Base-by-base conservation (phyloP, 23 tunicate genomes). In the Phallusia fumigata region DNA sequence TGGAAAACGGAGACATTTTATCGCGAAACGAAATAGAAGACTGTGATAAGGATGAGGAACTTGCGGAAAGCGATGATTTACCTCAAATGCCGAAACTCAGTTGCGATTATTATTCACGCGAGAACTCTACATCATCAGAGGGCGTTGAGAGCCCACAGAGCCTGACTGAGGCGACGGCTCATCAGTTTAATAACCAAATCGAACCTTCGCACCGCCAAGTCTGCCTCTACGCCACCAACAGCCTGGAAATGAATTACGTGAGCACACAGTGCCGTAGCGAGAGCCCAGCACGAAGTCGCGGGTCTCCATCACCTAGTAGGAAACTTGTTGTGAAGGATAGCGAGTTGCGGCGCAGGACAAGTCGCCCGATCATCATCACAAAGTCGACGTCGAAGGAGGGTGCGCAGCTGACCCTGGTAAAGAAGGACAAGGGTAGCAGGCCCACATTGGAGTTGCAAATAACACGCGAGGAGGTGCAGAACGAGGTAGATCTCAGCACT, bases 181-280 rank as follows among this genome's bases (percentile, higher is more conserved):
- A 11, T 13, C 28, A 22, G 69, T 58, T 58, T 58, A 58, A 16
- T 24, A 58, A 58, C 69, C 28, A 22, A 22, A 58, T 22, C 40
- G 76, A 69, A 6, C 52, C 26, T 22, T 34, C 34, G 1, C 33
- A 73, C 24, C 80, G 75, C 76, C 58, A 79, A 73, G 83, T 92
- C 32, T 74, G 86, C n/a, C 47, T 94, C 19, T 94, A 94, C 65
- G 98, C 89, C 35, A 85, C 98, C 31, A 85, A 92, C 76, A 89
- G 90, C 79, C 78, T 94, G 32, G 94, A 86, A 74, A 94, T 94
- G 65, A 84, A 83, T 36, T 94, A 94, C 65, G 74, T 88, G n/a
- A 65, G 65, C 69, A 84, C 94, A n/a, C 73, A 53, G 73, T 31
- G 30, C 77, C 33, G 31, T 18, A 65, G 53, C 77, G 76, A 40